These are phyloP conservation scores for Galago senegalensis DNA, from an alignment of 2,797 vertebrate species.

Conservation along the genomic window DNA sequence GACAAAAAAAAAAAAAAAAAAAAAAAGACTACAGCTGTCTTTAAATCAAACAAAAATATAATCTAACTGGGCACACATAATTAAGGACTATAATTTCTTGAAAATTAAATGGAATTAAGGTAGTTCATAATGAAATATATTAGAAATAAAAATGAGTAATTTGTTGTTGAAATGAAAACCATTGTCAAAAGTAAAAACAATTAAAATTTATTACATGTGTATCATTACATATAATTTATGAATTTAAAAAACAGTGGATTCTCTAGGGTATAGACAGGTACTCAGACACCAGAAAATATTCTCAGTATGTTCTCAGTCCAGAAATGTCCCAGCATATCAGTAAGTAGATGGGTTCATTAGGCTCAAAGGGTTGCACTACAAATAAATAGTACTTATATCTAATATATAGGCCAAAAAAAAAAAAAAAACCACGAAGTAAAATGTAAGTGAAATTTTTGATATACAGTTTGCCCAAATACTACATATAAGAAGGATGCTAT, in stretches of 20 bases:
- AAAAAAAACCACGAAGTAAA: not conserved
- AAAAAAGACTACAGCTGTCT: not conserved
- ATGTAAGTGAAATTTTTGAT: not conserved
- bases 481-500: not conserved
- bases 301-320: not conserved
- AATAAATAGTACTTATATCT: not conserved
- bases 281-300: not conserved
- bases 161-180: not conserved
- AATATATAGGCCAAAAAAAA: not conserved
- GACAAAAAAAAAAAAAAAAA: no score
- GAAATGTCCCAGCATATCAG: not conserved
- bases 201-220: not conserved
- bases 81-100: not conserved
- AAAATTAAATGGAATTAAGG: not conserved
- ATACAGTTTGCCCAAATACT: not conserved
- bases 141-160: not conserved
- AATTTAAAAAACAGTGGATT: not conserved
- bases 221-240: not conserved
- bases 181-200: not conserved
- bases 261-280: not conserved
- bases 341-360: not conserved
- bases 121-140: not conserved
- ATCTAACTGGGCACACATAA: not conserved
- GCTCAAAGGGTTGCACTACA: not conserved
- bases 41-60: conserved; percentile 20